These are phyloP conservation scores for Polylopha cassiicola DNA, from an alignment of 2,888 invertebrate genomes.

Conservation along the genomic window DNA sequence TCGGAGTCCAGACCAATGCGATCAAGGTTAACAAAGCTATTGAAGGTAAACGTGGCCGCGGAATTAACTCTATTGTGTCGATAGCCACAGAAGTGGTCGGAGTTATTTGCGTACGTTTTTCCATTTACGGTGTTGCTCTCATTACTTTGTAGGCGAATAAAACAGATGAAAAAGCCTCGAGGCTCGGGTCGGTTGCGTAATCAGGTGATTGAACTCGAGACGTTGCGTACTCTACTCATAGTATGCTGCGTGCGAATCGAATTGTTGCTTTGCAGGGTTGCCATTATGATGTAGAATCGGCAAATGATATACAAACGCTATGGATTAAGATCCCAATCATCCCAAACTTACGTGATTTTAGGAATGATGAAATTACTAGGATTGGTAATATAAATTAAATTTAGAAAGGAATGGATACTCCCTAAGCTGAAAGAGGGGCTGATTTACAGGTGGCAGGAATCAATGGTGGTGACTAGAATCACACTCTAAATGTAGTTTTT, in stretches of 20 bases:
- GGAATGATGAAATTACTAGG: too few species aligned
- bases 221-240: constrained; percentile 35
- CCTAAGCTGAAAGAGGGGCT: too few species aligned
- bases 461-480: too few species aligned
- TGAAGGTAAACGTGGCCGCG: too few species aligned
- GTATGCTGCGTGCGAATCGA: constrained; percentile 49
- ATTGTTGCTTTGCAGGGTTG: constrained; percentile 34
- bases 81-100: constrained; percentile 11
- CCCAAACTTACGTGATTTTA: too few species aligned
- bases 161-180: constrained; percentile 39
- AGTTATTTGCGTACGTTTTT: constrained; percentile 34
- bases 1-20: not conserved
- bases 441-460: too few species aligned
- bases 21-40: constrained; percentile 8
- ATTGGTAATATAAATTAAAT: too few species aligned
- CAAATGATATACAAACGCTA: too few species aligned
- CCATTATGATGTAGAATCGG: too few species aligned
- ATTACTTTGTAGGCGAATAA: constrained; percentile 27
- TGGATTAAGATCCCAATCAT: too few species aligned
- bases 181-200: constrained; percentile 47
- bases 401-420: too few species aligned
- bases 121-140: constrained; percentile 34
- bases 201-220: constrained; percentile 50
- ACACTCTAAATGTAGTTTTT: too few species aligned
- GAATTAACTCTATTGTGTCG: not conserved